phyloP scores from a whole-genome alignment of 1,140 invertebrate species.

The Bombus sibiricus region DNA sequence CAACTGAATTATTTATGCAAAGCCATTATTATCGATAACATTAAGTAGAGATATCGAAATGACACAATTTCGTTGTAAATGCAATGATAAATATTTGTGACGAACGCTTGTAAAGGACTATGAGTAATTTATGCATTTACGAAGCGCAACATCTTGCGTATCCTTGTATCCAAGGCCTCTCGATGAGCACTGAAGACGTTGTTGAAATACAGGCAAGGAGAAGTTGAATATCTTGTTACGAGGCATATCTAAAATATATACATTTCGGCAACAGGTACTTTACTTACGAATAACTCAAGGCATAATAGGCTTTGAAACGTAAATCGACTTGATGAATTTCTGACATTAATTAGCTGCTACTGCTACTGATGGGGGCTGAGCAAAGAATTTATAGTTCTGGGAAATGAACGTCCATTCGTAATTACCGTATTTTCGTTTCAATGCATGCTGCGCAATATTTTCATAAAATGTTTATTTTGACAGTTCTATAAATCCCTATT shows the following conservation, averaged over 20 bases:
- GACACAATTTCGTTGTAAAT: constrained; percentile 14
- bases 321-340: background rate
- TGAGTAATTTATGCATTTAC: constrained; percentile 52
- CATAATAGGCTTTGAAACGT: background rate
- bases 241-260: background rate
- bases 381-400: no score
- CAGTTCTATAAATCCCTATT: no score
- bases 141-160: constrained; percentile 43
- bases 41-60: background rate
- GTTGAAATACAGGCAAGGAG: background rate
- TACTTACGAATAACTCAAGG: background rate
- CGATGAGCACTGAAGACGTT: constrained; percentile 2
- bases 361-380: no score
- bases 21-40: no score
- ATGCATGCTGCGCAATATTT: no score
- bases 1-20: no score
- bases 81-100: constrained; percentile 53
- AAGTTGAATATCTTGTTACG: background rate
- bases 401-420: no score
- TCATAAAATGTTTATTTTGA: no score
- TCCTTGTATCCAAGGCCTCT: constrained; percentile 40
- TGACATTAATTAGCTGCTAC: background rate
- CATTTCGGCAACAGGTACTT: background rate
- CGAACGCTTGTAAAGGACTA: constrained; percentile 39
- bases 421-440: no score